A percentile compares a stretch with the other conserved stretches of the same genome.
These are phyloP conservation scores for Charaxes varanes DNA, from an alignment of 1,140 invertebrate genomes.

Conservation along the genomic window DNA sequence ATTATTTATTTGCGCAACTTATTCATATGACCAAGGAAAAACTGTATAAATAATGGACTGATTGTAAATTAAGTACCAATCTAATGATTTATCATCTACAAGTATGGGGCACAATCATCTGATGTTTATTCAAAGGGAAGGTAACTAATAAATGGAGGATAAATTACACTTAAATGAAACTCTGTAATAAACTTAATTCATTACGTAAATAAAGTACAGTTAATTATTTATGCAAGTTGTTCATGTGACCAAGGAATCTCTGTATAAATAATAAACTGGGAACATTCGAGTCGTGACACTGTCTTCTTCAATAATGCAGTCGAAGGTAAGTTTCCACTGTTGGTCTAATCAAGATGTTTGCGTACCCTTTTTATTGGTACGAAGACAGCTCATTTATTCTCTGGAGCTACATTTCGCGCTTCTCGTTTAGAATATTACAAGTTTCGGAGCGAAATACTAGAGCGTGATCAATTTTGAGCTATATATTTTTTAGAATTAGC, in stretches of 20 bases:
- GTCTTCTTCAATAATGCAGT: conserved; percentile 63
- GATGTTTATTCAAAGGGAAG: no score
- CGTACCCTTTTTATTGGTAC: conserved; percentile 52
- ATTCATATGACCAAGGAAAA: no score
- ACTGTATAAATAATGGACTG: no score
- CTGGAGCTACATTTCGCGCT: no score
- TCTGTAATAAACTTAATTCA: not conserved
- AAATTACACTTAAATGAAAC: not conserved
- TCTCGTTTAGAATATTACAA: no score
- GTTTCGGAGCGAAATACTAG: no score
- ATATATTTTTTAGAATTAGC: no score
- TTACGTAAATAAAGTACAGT: not conserved
- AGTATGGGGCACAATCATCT: no score
- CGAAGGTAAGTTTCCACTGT: conserved; percentile 44
- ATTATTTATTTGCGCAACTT: no score
- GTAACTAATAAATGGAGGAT: not conserved
- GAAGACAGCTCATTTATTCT: conserved; percentile 47
- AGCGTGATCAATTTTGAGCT: no score
- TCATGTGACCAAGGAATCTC: conserved; percentile 39
- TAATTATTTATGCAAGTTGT: conserved; percentile 26
- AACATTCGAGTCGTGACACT: conserved; percentile 58
- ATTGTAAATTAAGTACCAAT: no score
- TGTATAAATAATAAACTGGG: conserved; percentile 57
- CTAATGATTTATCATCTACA: no score
- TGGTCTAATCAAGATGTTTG: conserved; percentile 59